Evolutionary conservation across 2,888 invertebrate genomes (phyloP).

Genomic region (Ctena decussata): DNA sequence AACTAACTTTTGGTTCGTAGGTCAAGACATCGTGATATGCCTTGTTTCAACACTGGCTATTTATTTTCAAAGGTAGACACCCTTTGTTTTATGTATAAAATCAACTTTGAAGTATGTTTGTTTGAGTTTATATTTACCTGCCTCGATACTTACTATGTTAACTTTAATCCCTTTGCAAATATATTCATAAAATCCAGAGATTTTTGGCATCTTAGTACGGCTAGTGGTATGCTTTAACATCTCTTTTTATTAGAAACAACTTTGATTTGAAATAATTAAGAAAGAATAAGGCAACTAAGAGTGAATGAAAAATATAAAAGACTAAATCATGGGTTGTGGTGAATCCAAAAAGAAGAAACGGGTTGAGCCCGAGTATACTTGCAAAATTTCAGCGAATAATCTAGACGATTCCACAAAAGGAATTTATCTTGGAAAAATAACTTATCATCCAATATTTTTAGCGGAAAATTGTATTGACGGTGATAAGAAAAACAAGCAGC

Average conservation of each 20-base stretch:
- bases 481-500: conserved; percentile 3
- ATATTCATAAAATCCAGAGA: neutral
- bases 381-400: neutral
- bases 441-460: neutral
- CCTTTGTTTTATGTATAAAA: neutral
- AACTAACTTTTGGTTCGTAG: too few relatives aligned
- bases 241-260: too few relatives aligned
- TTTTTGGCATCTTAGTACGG: neutral
- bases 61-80: neutral
- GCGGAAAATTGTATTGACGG: conserved; percentile 5
- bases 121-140: neutral
- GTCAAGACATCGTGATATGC: neutral
- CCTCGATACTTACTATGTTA: neutral
- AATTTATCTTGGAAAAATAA: neutral
- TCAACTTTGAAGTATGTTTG: conserved; percentile 2
- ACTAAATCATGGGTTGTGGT: neutral
- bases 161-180: neutral
- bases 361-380: neutral
- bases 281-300: too few relatives aligned
- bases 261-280: too few relatives aligned
- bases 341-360: neutral
- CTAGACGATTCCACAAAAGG: neutral
- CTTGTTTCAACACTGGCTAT: neutral
- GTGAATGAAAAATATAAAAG: too few relatives aligned
- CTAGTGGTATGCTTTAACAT: neutral